Base-by-base conservation (phyloP, 2,113 vertebrate genomes). In the Romanogobio albipinnatus region DNA sequence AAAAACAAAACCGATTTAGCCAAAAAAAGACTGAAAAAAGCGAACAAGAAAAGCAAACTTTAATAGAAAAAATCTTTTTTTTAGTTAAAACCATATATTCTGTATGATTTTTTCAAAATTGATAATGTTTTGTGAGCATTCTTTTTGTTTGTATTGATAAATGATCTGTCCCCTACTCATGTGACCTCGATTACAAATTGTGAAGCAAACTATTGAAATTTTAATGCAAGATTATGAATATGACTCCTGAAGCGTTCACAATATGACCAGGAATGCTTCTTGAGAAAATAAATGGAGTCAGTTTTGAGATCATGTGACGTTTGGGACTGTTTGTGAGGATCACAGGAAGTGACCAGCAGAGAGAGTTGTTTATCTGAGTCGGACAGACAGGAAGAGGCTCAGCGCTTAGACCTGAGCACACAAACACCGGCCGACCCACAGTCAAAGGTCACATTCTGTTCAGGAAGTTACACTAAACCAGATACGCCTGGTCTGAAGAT, bases 391-490 rank as follows among this genome's bases (percentile, higher is more conserved):
- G 76, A 77, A 77, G 53, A 59, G 76, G 9, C 9, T n/a, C 29
- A 0, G 19, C 24, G 0, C 61, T 29, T 29, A 2, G 6, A 64
- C 61, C 61, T 33, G 26, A 64, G 11, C 64, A 9, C 26, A 15
- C 19, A 14, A 1, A 53, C 66, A 62, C 33, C 17, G 2, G 0
- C 9, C 3, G 58, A 62, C 68, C 11, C 45, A 13, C 51, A 36
- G 33, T 76, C 61, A 82, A 64, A 70, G 86, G 51, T 68, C 26
- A 59, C 10, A 0, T 1, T 26, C 77, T 82, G 22, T 76, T n/a
- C 43, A 78, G 70, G 71, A 77, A 51, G 80, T 80, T 75, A 51
- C 56, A 68, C 29, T 19, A 33, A 68, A 17, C 62, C 14, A 66
- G 62, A 9, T 8, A 8, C 2, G 6, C n/a, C 29, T 56, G 17